Evolutionary conservation across 2,113 vertebrate genomes (phyloP).

Genomic region (Etheostoma spectabile): DNA sequence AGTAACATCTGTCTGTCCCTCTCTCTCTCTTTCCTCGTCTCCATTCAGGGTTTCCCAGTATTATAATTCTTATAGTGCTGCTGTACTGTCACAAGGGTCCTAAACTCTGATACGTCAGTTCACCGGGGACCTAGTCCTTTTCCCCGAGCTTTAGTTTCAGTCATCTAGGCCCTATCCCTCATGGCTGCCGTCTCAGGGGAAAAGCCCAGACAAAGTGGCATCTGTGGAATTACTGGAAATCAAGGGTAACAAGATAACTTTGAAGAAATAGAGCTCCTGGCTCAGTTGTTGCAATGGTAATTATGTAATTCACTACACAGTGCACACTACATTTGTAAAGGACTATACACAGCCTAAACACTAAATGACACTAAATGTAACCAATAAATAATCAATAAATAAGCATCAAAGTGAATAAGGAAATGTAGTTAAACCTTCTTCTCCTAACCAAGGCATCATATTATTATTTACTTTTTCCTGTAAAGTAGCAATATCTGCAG

Average conservation of each 20-base stretch:
- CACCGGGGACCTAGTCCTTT: constrained; percentile 40
- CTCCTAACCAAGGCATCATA: not conserved
- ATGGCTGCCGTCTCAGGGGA: constrained; percentile 57
- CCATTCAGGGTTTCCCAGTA: constrained; percentile 47
- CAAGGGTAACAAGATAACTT: constrained; percentile 63
- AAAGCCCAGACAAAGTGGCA: constrained; percentile 52
- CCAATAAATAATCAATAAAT: constrained; percentile 50
- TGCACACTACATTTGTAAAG: constrained; percentile 20
- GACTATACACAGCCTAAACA: not conserved
- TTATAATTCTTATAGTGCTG: constrained; percentile 50
- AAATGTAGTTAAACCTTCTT: not conserved
- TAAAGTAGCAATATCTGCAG: not conserved
- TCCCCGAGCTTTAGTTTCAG: constrained; percentile 42
- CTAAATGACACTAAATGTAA: constrained; percentile 43
- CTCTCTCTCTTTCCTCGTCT: not conserved
- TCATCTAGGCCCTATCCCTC: constrained; percentile 52
- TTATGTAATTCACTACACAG: constrained; percentile 59
- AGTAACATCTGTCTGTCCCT: constrained; percentile 18
- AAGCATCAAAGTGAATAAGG: not conserved
- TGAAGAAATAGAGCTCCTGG: constrained; percentile 62
- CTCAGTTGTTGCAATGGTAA: constrained; percentile 56
- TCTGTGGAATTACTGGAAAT: constrained; percentile 65
- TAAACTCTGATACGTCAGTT: constrained; percentile 47
- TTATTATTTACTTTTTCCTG: not conserved
- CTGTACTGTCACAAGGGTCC: constrained; percentile 51